Conservation (phyloP, 2,797 vertebrate genomes). For the Chiroxiphia lanceolata region DNA sequence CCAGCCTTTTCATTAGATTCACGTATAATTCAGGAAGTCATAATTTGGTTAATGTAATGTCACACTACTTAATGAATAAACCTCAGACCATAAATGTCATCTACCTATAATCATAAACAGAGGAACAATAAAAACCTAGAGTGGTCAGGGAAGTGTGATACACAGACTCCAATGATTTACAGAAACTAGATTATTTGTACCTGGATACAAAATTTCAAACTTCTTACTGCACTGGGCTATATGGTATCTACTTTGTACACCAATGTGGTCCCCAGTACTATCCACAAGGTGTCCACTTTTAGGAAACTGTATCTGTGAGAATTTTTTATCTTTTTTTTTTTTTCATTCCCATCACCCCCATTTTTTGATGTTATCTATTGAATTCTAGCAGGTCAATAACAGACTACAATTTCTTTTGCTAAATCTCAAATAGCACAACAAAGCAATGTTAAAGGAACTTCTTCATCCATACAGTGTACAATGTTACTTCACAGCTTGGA, state of each 20-base stretch:
- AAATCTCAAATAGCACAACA: not conserved
- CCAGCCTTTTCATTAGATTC: not conserved
- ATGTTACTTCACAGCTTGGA: not conserved
- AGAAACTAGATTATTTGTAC: not conserved
- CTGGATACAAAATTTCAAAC: not conserved
- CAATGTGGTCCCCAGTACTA: not conserved
- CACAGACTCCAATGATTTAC: not conserved
- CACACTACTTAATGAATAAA: not conserved
- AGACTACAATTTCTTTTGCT: not conserved
- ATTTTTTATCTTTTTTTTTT: not conserved
- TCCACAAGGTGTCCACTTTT: not conserved
- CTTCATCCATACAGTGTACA: rapidly evolving
- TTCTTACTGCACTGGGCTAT: not conserved
- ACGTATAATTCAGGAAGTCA: not conserved
- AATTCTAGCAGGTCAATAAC: not conserved
- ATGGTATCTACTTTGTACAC: not conserved
- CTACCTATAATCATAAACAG: not conserved
- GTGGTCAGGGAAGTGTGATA: not conserved
- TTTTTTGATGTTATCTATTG: not conserved
- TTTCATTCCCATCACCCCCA: not conserved
- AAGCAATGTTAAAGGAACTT: not conserved
- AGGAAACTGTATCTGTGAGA: not conserved
- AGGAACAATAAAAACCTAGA: not conserved
- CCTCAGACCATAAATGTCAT: not conserved
- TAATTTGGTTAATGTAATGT: not conserved